Percentiles rank a stretch among this genome's conserved stretches.
phyloP scores from a whole-genome alignment of 2,797 vertebrate genomes.

The Garrulus glandarius region DNA sequence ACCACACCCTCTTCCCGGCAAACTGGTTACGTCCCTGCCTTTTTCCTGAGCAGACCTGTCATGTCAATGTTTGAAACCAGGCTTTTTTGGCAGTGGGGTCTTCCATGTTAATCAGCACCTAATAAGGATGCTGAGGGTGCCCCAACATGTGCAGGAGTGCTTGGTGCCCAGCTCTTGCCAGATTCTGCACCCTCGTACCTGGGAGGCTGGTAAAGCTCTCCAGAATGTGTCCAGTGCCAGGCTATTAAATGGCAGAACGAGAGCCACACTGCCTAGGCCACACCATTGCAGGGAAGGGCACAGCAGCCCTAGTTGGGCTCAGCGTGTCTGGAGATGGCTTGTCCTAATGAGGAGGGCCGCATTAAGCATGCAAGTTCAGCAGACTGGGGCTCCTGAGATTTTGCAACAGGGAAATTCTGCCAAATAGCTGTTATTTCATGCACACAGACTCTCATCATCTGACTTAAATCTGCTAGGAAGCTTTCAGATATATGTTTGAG shows the following conservation, averaged over 20 bases:
- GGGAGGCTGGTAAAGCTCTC: not conserved
- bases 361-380: not conserved
- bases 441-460: not conserved
- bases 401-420: not conserved
- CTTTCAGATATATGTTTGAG: not conserved
- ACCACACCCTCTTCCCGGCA: fast-evolving
- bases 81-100: not conserved
- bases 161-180: not conserved
- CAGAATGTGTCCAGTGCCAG: not conserved
- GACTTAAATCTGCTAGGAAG: not conserved
- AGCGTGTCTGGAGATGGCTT: not conserved
- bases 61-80: not conserved
- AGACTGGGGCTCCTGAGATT: not conserved
- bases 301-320: fast-evolving
- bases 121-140: not conserved
- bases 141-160: not conserved
- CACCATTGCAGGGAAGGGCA: not conserved
- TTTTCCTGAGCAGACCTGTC: not conserved
- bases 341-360: not conserved
- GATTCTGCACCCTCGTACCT: not conserved
- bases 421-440: not conserved
- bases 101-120: not conserved
- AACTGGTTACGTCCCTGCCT: not conserved
- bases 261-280: not conserved
- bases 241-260: not conserved